These are phyloP conservation scores for Aplocera efformata DNA, from an alignment of 2,888 invertebrate species.

Conservation along the genomic window DNA sequence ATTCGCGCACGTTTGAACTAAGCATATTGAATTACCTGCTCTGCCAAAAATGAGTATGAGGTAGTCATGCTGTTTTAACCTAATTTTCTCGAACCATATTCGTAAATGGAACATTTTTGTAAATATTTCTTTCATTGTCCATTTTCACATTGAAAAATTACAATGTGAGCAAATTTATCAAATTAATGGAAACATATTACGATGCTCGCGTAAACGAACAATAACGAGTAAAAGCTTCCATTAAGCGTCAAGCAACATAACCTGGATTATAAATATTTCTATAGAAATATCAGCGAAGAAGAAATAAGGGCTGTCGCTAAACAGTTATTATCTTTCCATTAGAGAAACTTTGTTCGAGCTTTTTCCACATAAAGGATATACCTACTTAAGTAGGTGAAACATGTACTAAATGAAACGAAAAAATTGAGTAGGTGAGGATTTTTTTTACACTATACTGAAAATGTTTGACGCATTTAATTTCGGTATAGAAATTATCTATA, in stretches of 20 bases:
- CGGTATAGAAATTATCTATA: too few species aligned
- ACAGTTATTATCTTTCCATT: conserved; percentile 60
- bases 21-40: conserved; percentile 28
- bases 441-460: too few species aligned
- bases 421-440: not conserved
- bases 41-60: conserved; percentile 6
- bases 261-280: conserved; percentile 25
- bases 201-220: conserved; percentile 1
- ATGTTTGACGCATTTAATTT: too few species aligned
- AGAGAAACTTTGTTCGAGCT: conserved; percentile 30
- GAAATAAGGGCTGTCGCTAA: conserved; percentile 36
- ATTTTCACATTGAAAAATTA: too few species aligned
- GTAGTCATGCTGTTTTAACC: too few species aligned
- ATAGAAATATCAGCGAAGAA: conserved; percentile 31
- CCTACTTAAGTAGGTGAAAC: conserved; percentile 35
- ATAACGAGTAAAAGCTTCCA: conserved; percentile 19
- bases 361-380: conserved; percentile 24
- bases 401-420: conserved; percentile 11
- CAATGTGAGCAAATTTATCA: too few species aligned
- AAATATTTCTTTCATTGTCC: too few species aligned
- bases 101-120: too few species aligned
- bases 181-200: conserved; percentile 3
- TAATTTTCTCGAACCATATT: too few species aligned
- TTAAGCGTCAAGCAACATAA: conserved; percentile 23
- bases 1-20: conserved; percentile 23